Conservation (phyloP, 2,888 invertebrate genomes). For the Helobdella robusta region DNA sequence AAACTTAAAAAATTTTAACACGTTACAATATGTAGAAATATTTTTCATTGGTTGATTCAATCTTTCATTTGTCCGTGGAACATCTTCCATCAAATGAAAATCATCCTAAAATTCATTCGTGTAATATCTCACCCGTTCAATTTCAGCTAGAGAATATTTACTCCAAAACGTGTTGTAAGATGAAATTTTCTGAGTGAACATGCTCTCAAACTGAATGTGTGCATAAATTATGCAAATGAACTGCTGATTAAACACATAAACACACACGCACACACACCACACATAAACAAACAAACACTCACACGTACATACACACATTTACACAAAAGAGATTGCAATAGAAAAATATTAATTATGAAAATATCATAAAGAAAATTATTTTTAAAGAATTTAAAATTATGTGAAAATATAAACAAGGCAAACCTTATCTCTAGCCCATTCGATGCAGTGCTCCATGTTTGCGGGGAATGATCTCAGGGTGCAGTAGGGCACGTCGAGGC, state of each 20-base stretch:
- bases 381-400: constrained; percentile 1
- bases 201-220: constrained; percentile 48
- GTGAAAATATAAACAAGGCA: neutral
- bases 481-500: constrained; percentile 48
- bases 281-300: too few species aligned
- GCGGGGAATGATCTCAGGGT: constrained; percentile 52
- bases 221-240: too few species aligned
- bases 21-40: too few species aligned
- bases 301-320: too few species aligned
- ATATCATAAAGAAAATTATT: neutral
- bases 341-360: neutral
- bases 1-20: neutral
- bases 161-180: constrained; percentile 47
- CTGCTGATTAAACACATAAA: too few species aligned
- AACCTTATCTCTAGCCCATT: constrained; percentile 51
- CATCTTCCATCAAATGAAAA: too few species aligned
- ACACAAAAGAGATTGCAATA: too few species aligned
- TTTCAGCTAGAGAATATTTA: constrained; percentile 29
- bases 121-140: neutral
- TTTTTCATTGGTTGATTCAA: too few species aligned
- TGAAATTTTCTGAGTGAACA: constrained; percentile 45
- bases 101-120: too few species aligned
- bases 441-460: constrained; percentile 50
- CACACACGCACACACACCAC: too few species aligned
- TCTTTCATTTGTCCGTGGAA: too few species aligned